Evolutionary conservation across 1,140 invertebrate genomes (phyloP).

Genomic region (Drosophila rhopaloa): DNA sequence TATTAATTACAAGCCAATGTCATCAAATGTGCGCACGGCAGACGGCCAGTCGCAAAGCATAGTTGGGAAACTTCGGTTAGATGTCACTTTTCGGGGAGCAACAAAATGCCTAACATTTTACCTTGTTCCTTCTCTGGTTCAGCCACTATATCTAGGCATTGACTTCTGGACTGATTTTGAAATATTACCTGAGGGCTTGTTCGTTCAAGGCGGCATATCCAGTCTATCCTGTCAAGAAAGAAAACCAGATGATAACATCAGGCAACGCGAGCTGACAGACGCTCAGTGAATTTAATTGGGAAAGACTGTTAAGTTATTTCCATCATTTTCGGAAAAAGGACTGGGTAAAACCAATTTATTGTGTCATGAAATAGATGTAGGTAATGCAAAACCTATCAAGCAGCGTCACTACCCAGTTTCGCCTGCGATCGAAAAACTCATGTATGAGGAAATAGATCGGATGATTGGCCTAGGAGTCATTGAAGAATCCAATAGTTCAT

Average conservation of each 20-base stretch:
- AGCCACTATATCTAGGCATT: not conserved
- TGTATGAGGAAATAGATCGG: too few species aligned
- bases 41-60: not conserved
- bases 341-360: not conserved
- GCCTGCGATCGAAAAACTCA: too few species aligned
- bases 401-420: too few species aligned
- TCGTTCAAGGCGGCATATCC: not conserved
- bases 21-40: not conserved
- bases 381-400: not conserved
- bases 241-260: too few species aligned
- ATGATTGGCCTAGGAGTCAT: too few species aligned
- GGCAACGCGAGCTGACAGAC: not conserved
- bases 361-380: conserved; percentile 6
- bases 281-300: not conserved
- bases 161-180: not conserved
- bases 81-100: not conserved
- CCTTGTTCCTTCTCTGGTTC: not conserved
- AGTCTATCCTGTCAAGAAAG: not conserved
- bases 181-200: not conserved
- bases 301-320: not conserved
- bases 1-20: too few species aligned
- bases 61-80: not conserved
- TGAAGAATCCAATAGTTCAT: conserved; percentile 17
- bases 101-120: not conserved
- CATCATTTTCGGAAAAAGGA: not conserved